Evolutionary conservation across 1,140 invertebrate species (phyloP).

Genomic region (Brachionus angularis): DNA sequence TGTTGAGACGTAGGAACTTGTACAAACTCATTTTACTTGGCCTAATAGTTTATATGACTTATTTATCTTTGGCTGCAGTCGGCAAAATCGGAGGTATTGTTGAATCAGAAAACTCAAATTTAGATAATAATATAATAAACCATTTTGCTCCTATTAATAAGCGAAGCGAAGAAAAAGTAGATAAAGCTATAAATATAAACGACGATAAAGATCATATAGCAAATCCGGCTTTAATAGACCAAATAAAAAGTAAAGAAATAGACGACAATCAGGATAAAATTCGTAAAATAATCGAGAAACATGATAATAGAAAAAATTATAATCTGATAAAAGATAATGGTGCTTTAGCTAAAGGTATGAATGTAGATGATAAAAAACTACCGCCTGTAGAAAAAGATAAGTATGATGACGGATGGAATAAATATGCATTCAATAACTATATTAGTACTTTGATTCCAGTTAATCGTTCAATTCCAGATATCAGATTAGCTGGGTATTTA

Average conservation of each 20-base stretch:
- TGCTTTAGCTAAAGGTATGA: slow-evolving; percentile 80
- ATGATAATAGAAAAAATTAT: slow-evolving; percentile 40
- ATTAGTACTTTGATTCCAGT: slow-evolving; percentile 93
- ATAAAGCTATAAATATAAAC: too few species aligned
- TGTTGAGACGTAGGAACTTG: too few species aligned
- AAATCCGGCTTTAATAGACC: slow-evolving; percentile 3
- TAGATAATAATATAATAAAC: too few species aligned
- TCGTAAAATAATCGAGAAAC: slow-evolving; percentile 5
- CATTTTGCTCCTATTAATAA: too few species aligned
- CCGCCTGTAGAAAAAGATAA: slow-evolving; percentile 74
- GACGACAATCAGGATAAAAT: not conserved
- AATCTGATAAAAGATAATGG: slow-evolving; percentile 49
- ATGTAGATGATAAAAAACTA: slow-evolving; percentile 73
- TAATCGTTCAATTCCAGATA: slow-evolving; percentile 82
- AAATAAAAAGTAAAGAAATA: not conserved
- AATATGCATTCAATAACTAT: slow-evolving; percentile 98
- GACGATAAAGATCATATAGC: not conserved
- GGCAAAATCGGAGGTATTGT: too few species aligned
- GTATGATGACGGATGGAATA: slow-evolving; percentile 88
- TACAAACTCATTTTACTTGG: too few species aligned
- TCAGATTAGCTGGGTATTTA: slow-evolving; percentile 90
- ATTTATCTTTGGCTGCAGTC: too few species aligned
- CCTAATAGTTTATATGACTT: too few species aligned
- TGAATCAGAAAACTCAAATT: too few species aligned
- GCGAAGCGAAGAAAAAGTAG: too few species aligned